These are phyloP conservation scores for Troides helena DNA, from an alignment of 2,888 invertebrate species.

Conservation along the genomic window DNA sequence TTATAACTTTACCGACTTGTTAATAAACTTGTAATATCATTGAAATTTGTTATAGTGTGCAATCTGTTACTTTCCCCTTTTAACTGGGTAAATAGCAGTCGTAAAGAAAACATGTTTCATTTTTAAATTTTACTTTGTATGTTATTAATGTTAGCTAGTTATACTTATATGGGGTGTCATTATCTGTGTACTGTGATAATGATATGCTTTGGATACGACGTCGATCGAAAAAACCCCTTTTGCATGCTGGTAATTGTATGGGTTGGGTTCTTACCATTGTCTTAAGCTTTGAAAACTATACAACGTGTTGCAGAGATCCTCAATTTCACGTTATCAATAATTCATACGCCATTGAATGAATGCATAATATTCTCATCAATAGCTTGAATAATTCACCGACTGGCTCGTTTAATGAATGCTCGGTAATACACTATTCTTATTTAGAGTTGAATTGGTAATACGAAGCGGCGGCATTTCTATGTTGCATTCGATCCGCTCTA, in stretches of 20 bases:
- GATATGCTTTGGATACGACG: constrained; percentile 2
- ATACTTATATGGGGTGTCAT: neutral
- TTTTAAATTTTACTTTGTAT: constrained; percentile 1
- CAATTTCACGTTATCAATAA: constrained; percentile 14
- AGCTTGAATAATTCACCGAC: constrained; percentile 22
- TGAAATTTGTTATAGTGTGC: neutral
- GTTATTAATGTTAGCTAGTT: neutral
- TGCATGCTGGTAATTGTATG: constrained; percentile 9
- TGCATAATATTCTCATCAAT: constrained; percentile 9
- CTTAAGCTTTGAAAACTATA: constrained; percentile 6
- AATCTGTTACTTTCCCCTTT: neutral
- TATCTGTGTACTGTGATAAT: constrained; percentile 4
- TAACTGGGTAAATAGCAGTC: neutral
- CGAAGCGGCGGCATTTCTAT: constrained; percentile 36
- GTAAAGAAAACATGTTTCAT: neutral
- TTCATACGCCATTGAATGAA: constrained; percentile 15
- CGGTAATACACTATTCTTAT: constrained; percentile 6
- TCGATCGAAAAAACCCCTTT: constrained; percentile 1
- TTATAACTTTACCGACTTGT: neutral
- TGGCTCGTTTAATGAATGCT: neutral
- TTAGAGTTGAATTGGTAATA: constrained; percentile 27
- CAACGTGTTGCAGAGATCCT: neutral
- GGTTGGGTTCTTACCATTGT: constrained; percentile 21
- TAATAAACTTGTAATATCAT: neutral
- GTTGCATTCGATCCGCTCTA: constrained; percentile 40